Evolutionary conservation across 2,888 invertebrate species (phyloP).

Genomic region (Ferdinandea cuprea): DNA sequence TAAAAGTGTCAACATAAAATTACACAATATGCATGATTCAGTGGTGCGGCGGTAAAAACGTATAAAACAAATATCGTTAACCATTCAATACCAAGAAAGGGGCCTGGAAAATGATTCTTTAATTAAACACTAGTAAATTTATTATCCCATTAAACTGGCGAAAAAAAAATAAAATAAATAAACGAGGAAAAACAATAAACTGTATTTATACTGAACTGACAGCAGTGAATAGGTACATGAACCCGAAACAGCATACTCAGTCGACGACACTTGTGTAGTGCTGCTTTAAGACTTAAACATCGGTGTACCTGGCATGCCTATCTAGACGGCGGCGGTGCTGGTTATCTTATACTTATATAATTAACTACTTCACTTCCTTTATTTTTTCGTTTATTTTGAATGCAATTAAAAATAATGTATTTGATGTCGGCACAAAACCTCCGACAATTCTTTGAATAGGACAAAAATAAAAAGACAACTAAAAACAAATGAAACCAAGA

Average conservation of each 20-base stretch:
- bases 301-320: slow-evolving; percentile 13
- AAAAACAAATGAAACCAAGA: slow-evolving; percentile 69
- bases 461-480: slow-evolving; percentile 44
- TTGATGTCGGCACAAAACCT: slow-evolving; percentile 52
- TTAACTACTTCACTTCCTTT: slow-evolving; percentile 56
- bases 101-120: slow-evolving; percentile 54
- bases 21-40: background rate
- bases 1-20: slow-evolving; percentile 36
- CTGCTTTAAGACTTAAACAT: slow-evolving; percentile 12
- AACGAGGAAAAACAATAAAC: slow-evolving; percentile 67
- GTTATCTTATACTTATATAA: slow-evolving; percentile 62
- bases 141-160: slow-evolving; percentile 67
- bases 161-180: slow-evolving; percentile 43
- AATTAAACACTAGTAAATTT: slow-evolving; percentile 69
- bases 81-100: slow-evolving; percentile 16
- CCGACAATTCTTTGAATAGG: slow-evolving; percentile 60
- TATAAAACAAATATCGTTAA: slow-evolving; percentile 37
- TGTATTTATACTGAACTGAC: slow-evolving; percentile 38
- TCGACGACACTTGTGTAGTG: background rate
- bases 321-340: slow-evolving; percentile 37
- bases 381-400: slow-evolving; percentile 49
- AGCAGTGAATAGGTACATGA: slow-evolving; percentile 47
- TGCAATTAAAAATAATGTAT: slow-evolving; percentile 72
- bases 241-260: slow-evolving; percentile 21
- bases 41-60: slow-evolving; percentile 7